Evolutionary conservation across 2,888 invertebrate species (phyloP), one percentile per base, ranked within the genome.

Genomic region (Eilema griseolum): DNA sequence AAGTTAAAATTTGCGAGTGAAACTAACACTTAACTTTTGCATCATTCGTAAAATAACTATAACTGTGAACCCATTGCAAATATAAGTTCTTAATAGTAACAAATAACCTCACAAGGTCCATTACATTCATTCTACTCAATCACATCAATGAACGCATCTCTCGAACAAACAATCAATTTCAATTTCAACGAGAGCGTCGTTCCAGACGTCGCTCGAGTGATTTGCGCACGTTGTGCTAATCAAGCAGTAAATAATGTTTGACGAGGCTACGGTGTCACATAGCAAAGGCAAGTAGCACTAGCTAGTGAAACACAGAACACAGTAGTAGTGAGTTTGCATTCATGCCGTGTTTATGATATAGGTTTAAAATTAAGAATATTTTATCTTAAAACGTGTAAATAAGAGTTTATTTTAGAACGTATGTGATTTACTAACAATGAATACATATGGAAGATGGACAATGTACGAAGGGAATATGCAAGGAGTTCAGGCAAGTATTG

Each of bases 141-240:
- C 91, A 92, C 89, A 79, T 82, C 92, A 93, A 93, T 93, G 89
- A 93, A 86, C 86, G 83, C 82, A 87, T 83, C 89, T 86, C 90
- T 85, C 88, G 86, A 85, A 84, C 79, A 66, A 79, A 83, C 91
- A 93, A 95, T 95, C 93, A 93, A 91, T 92, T 91, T 90, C 91
- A 94, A 94, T 94, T 86, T 89, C 83, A 78, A 75, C 84, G 78
- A 76, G 82, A 80, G 75, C 78, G 83, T 81, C 78, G 71, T 66
- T 61, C 76, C 66, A 70, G 67, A 71, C 85, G 86, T 82, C 77
- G n/a, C n/a, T n/a, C n/a, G 83, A 89, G 84, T 89, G 91, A 89
- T 94, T 93, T 91, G 93, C 93, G 89, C 90, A 93, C 91, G 92
- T 92, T 89, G 89, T 89, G 93, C 93, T 95, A 94, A 95, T 94